Percentiles rank a stretch among this genome's conserved stretches.
Evolutionary conservation across 2,113 vertebrate species (phyloP).

Genomic region (Xiphophorus couchianus): DNA sequence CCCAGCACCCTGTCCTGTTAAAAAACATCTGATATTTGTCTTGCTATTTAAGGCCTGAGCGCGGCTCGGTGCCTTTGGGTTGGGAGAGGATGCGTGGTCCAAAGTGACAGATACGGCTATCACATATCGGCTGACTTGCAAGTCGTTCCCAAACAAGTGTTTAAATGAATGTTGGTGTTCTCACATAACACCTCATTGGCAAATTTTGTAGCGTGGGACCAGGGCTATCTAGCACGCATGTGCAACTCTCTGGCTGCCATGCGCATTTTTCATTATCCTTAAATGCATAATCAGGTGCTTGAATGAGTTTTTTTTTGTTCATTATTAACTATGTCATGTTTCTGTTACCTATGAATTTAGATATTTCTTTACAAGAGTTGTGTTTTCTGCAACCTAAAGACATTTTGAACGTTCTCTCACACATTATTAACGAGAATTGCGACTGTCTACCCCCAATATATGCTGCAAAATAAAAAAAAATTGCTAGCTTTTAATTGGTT

Average conservation of each 20-base stretch:
- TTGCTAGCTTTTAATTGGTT: neutral
- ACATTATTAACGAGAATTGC: neutral
- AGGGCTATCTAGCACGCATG: slow-evolving; percentile 39
- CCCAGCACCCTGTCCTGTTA: slow-evolving; percentile 48
- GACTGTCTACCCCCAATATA: neutral
- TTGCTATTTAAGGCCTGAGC: slow-evolving; percentile 67
- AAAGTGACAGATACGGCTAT: slow-evolving; percentile 55
- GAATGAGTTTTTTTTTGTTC: neutral
- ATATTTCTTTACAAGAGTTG: neutral
- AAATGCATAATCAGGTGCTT: slow-evolving; percentile 4
- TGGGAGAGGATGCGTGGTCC: slow-evolving; percentile 34
- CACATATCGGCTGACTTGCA: slow-evolving; percentile 71
- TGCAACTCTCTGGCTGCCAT: slow-evolving; percentile 20
- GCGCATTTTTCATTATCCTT: neutral
- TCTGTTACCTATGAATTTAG: neutral
- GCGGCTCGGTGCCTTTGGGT: slow-evolving; percentile 40
- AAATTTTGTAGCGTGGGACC: slow-evolving; percentile 42
- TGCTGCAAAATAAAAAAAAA: neutral
- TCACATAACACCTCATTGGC: slow-evolving; percentile 73
- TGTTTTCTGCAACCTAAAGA: neutral
- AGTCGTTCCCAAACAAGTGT: slow-evolving; percentile 65
- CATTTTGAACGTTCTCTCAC: neutral
- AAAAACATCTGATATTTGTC: slow-evolving; percentile 58
- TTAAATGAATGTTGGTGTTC: slow-evolving; percentile 65
- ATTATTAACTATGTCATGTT: neutral